These are phyloP conservation scores for Panthera leo DNA, from an alignment of 2,113 vertebrate genomes.

Conservation along the genomic window DNA sequence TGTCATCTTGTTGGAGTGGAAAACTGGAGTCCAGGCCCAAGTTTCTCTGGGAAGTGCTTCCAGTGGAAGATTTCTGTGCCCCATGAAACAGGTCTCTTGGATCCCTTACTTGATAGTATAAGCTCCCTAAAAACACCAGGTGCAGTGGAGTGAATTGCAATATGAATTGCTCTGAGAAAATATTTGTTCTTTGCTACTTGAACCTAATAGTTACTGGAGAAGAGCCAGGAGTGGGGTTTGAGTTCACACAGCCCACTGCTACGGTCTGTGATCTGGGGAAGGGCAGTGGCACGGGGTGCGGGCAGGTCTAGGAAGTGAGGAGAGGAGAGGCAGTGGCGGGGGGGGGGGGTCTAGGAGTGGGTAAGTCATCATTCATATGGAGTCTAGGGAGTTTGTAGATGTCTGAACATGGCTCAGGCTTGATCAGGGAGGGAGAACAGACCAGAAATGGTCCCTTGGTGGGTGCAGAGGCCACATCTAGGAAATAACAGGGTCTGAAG, in stretches of 20 bases:
- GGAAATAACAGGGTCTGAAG: not conserved
- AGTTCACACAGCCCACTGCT: not conserved
- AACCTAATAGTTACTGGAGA: not conserved
- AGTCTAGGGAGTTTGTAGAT: not conserved
- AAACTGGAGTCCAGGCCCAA: not conserved
- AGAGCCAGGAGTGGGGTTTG: not conserved
- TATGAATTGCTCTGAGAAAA: conserved; percentile 9
- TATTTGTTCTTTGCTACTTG: not conserved
- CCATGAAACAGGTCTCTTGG: not conserved
- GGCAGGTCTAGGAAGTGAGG: not conserved
- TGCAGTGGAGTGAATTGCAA: not conserved
- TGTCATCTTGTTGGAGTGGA: not conserved
- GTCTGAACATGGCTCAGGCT: not conserved
- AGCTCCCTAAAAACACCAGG: not conserved
- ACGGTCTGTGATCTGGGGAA: not conserved
- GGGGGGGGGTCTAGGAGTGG: no score
- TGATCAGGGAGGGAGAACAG: not conserved
- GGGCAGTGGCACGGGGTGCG: not conserved
- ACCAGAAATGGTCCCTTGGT: not conserved
- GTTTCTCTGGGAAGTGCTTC: not conserved
- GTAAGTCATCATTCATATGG: fast-evolving
- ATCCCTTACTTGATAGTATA: not conserved
- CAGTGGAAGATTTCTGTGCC: not conserved
- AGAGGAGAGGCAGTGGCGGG: no score
- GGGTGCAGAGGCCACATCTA: not conserved